Percentiles rank a stretch among this genome's conserved stretches.
These are phyloP conservation scores for Poecilia latipinna DNA, from an alignment of 2,113 vertebrate species.

Conservation along the genomic window DNA sequence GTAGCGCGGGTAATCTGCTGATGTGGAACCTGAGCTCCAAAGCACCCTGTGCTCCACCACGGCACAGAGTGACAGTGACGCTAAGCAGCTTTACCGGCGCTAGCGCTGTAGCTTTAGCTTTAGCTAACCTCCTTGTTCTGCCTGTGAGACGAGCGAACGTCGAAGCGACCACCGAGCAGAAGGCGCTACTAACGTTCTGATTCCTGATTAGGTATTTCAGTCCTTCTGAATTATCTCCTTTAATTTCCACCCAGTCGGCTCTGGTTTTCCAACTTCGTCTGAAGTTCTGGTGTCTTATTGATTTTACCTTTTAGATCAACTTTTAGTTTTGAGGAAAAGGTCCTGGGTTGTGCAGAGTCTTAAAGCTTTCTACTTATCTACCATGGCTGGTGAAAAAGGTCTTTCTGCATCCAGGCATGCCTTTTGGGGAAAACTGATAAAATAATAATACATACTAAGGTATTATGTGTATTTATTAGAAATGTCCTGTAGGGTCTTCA, in stretches of 20 bases:
- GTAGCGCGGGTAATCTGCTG: constrained; percentile 71
- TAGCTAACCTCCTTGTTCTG: constrained; percentile 26
- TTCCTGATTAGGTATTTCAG: constrained; percentile 14
- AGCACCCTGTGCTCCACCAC: constrained; percentile 56
- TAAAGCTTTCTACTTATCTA: too few species aligned
- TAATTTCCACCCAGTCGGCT: neutral
- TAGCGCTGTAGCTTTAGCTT: constrained; percentile 11
- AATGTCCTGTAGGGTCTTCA: too few species aligned
- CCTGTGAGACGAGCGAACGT: constrained; percentile 30
- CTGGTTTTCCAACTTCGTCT: neutral
- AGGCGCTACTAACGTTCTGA: constrained; percentile 19
- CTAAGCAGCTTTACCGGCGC: constrained; percentile 66
- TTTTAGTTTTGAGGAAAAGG: constrained; percentile 28
- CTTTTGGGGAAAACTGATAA: neutral
- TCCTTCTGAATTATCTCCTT: neutral
- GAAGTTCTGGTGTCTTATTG: constrained; percentile 49
- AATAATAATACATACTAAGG: neutral
- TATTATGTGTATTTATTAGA: neutral
- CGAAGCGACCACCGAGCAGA: constrained; percentile 10
- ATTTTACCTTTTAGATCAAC: constrained; percentile 65
- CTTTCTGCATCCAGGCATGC: neutral
- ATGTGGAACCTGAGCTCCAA: constrained; percentile 67
- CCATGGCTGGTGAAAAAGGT: too few species aligned
- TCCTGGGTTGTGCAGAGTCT: too few species aligned
- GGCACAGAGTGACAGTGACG: constrained; percentile 60